Conservation (phyloP, 1,140 invertebrate species). For the Dendrolimus punctatus region DNA sequence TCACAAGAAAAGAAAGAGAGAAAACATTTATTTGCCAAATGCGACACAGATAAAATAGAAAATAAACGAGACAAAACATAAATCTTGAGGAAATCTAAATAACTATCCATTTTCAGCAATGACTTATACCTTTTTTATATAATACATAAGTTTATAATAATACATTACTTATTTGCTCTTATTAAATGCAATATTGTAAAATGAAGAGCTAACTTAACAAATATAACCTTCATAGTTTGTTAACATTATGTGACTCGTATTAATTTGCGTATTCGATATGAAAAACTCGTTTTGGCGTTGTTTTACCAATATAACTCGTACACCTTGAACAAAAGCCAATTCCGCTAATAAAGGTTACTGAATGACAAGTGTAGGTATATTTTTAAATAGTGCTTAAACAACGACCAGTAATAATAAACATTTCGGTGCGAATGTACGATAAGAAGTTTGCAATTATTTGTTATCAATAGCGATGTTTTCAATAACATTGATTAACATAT, state of each 20-base stretch:
- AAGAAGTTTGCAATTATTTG: too few relatives aligned
- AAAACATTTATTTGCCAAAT: too few relatives aligned
- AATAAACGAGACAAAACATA: too few relatives aligned
- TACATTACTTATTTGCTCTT: background rate
- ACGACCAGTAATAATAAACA: background rate
- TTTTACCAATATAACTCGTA: constrained; percentile 28
- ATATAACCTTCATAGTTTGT: constrained; percentile 24
- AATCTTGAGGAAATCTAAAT: too few relatives aligned
- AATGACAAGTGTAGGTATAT: constrained; percentile 15
- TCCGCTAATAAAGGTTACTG: constrained; percentile 37
- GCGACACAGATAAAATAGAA: too few relatives aligned
- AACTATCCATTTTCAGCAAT: too few relatives aligned
- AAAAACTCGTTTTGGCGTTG: constrained; percentile 29
- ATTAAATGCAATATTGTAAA: background rate
- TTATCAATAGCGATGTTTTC: too few relatives aligned
- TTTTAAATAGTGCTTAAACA: background rate
- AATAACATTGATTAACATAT: too few relatives aligned
- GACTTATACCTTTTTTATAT: too few relatives aligned
- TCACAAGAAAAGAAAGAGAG: too few relatives aligned
- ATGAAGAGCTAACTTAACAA: background rate
- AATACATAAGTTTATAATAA: too few relatives aligned
- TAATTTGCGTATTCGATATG: constrained; percentile 19
- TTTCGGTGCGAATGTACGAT: background rate
- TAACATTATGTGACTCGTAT: constrained; percentile 22
- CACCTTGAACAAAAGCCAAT: constrained; percentile 28